Evolutionary conservation across 1,140 invertebrate species (phyloP).

Genomic region (Cydia fagiglandana): DNA sequence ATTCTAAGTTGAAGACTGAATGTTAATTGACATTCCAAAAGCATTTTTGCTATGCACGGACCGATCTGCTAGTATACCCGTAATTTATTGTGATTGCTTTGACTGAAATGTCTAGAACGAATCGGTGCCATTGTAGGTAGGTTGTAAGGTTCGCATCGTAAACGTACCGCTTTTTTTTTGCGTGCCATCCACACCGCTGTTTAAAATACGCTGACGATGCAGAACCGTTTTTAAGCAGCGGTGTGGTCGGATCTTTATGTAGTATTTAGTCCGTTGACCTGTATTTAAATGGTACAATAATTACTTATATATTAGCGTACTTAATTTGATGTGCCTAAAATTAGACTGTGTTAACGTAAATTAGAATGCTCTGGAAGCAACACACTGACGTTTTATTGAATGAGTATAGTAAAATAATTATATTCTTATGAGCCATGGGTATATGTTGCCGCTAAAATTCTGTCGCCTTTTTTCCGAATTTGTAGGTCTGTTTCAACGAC

Average conservation of each 20-base stretch:
- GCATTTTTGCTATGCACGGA: constrained; percentile 36
- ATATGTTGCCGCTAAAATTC: too few relatives aligned
- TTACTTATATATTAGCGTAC: constrained; percentile 19
- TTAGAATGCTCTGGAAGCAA: constrained; percentile 21
- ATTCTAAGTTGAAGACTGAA: constrained; percentile 32
- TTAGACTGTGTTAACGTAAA: neutral
- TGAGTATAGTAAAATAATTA: neutral
- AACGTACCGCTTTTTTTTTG: too few relatives aligned
- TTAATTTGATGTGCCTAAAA: constrained; percentile 12
- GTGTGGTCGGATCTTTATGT: neutral
- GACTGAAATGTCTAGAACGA: neutral
- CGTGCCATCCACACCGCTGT: too few relatives aligned
- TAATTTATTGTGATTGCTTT: constrained; percentile 19
- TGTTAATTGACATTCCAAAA: constrained; percentile 40
- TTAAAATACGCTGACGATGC: too few relatives aligned
- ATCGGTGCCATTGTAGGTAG: constrained; percentile 33
- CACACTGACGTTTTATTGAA: neutral
- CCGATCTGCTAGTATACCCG: neutral
- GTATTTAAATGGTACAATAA: constrained; percentile 11
- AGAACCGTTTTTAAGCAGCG: too few relatives aligned
- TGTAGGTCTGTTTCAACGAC: too few relatives aligned
- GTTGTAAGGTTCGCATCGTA: too few relatives aligned
- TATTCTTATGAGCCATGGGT: neutral
- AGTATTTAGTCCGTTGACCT: constrained; percentile 5
- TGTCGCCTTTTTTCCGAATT: too few relatives aligned